phyloP scores from a whole-genome alignment of 2,888 invertebrate genomes.

The Lottia scabra region DNA sequence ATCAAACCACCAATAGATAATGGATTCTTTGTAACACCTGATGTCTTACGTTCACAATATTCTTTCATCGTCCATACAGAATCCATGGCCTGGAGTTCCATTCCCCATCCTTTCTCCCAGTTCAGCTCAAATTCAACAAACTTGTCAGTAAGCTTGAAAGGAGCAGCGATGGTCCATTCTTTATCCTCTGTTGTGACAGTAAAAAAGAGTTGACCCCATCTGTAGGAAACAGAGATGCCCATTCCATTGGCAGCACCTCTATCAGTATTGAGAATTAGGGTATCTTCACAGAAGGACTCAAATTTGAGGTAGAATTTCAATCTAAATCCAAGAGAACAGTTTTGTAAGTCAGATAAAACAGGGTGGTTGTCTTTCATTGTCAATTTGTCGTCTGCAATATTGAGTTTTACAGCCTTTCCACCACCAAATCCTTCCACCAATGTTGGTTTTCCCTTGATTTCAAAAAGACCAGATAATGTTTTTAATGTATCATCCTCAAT shows the following conservation, averaged over 20 bases:
- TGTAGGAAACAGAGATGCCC: constrained; percentile 35
- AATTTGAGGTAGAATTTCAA: constrained; percentile 31
- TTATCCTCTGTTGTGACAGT: constrained; percentile 27
- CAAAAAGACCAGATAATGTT: not conserved
- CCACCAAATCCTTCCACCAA: constrained; percentile 34
- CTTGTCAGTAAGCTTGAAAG: constrained; percentile 15
- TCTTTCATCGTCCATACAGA: not conserved
- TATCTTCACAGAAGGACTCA: constrained; percentile 24
- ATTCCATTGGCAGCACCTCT: constrained; percentile 18
- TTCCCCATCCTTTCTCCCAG: constrained; percentile 18
- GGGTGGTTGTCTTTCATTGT: constrained; percentile 17
- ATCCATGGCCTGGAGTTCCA: constrained; percentile 14
- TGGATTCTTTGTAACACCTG: constrained; percentile 10
- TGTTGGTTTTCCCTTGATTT: constrained; percentile 6
- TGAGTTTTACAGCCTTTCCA: constrained; percentile 19
- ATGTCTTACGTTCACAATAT: constrained; percentile 11
- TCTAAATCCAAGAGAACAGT: constrained; percentile 34
- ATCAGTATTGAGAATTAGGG: constrained; percentile 30
- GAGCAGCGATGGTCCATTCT: constrained; percentile 27
- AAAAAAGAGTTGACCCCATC: constrained; percentile 21
- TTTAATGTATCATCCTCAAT: constrained; percentile 3
- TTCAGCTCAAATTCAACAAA: constrained; percentile 20
- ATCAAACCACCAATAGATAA: constrained; percentile 22
- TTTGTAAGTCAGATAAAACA: constrained; percentile 34
- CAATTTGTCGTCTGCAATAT: constrained; percentile 14